phyloP scores from a whole-genome alignment of 1,140 invertebrate species.

The Anastrepha obliqua region DNA sequence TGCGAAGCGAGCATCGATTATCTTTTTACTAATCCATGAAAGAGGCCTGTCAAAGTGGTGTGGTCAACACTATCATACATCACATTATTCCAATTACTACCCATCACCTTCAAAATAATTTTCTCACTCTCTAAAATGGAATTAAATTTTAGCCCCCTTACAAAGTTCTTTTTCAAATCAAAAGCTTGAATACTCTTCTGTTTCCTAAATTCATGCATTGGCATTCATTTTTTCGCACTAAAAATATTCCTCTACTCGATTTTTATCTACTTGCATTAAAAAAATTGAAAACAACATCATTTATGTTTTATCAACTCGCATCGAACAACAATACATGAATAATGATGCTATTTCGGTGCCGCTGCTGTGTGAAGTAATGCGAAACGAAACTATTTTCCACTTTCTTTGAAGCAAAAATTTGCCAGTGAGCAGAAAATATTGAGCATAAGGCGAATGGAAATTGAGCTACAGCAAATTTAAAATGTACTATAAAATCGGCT shows the following conservation, averaged over 20 bases:
- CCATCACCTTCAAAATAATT: too few species aligned
- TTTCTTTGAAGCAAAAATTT: neutral
- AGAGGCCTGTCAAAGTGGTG: too few species aligned
- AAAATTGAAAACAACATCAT: conserved; percentile 34
- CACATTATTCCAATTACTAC: too few species aligned
- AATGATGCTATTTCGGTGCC: conserved; percentile 38
- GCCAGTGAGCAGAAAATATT: neutral
- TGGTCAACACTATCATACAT: too few species aligned
- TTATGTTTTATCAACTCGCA: neutral
- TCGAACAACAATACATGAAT: conserved; percentile 25
- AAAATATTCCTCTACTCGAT: neutral
- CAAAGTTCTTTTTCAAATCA: too few species aligned
- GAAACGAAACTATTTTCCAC: conserved; percentile 35
- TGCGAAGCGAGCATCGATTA: too few species aligned
- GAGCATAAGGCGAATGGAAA: neutral
- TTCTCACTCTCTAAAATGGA: too few species aligned
- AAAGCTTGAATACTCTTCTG: too few species aligned
- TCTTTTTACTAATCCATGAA: too few species aligned
- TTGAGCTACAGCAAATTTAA: neutral
- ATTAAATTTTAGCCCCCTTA: too few species aligned
- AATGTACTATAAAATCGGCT: too few species aligned
- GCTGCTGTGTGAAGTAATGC: conserved; percentile 41
- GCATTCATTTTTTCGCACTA: neutral
- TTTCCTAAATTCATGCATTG: too few species aligned
- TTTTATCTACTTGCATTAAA: neutral